Conservation (phyloP, 2,113 vertebrate genomes). For the Charina bottae region DNA sequence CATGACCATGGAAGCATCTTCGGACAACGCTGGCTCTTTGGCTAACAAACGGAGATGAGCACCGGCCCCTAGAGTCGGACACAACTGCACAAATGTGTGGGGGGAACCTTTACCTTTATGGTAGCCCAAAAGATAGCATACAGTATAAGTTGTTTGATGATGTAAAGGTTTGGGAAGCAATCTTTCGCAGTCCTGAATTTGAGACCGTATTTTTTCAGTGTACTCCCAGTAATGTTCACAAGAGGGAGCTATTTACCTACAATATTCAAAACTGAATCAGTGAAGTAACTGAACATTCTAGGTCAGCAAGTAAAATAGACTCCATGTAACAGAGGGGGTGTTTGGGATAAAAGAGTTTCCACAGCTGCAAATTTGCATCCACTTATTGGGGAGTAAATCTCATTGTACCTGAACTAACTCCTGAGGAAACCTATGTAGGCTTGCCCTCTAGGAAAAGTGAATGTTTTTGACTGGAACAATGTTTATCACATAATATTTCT, state of each 20-base stretch:
- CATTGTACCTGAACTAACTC: neutral
- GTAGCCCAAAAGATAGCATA: neutral
- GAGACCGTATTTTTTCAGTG: neutral
- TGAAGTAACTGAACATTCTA: neutral
- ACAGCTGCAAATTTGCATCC: neutral
- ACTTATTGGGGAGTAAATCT: neutral
- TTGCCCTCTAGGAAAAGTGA: neutral
- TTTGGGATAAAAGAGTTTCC: neutral
- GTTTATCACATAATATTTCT: neutral
- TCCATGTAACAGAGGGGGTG: neutral
- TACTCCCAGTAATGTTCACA: neutral
- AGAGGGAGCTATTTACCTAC: conserved; percentile 22
- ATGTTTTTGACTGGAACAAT: neutral
- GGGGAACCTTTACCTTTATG: too few species aligned
- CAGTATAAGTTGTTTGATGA: neutral
- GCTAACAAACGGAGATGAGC: too few species aligned
- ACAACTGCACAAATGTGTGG: too few species aligned
- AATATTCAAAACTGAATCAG: neutral
- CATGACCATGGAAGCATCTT: too few species aligned
- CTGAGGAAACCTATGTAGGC: neutral
- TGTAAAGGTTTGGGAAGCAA: neutral
- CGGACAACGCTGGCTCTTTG: too few species aligned
- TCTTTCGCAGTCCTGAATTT: neutral
- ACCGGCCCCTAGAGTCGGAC: too few species aligned
- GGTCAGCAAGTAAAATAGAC: neutral